Base-by-base conservation (phyloP, 2,888 invertebrate species). In the Aporophyla nigra region DNA sequence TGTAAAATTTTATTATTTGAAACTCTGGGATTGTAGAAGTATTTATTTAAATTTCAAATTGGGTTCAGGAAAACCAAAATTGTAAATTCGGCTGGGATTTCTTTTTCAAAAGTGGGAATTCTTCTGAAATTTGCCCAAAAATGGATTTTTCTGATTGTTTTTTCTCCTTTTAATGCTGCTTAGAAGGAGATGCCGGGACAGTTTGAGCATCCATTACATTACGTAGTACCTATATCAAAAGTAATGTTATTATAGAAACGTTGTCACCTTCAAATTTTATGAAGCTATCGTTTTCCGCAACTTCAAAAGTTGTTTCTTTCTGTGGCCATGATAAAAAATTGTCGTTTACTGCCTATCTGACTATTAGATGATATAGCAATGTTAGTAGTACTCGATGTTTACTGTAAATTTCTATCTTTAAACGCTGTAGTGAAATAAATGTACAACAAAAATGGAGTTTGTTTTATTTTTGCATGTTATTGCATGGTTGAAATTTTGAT, bases 121-220 rank as follows among this genome's bases (percentile, higher is more conserved):
- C 88, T 88, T 87, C 86, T 88, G 83, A 83, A 84, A 90, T 88
- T 89, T 90, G 87, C 87, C 85, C 80, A 80, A 87, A 86, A 87
- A 84, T 83, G 80, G 85, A 89, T 84, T 73, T 82, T 83, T 90
- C 86, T 88, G 82, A 89, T 86, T 83, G 84, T 84, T 88, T 91
- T 91, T 92, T 92, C 91, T 91, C 91, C 89, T 95, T 96, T 96
- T 95, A 93, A 94, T 94, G 96, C 96, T 95, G 96, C 96, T 92
- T 92, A 94, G 96, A 95, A 93, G 94, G 92, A 95, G 95, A 95
- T 93, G 95, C 96, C 94, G 96, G 95, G 94, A 93, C 93, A 93
- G 93, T 94, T 94, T 95, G 93, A 94, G 93, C 91, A 91, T 91
- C 91, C 90, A 91, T 93, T 91, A 92, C 92, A 93, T 92, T 92